Evolutionary conservation across 2,888 invertebrate genomes (phyloP).

Genomic region (Prenolepis imparis): DNA sequence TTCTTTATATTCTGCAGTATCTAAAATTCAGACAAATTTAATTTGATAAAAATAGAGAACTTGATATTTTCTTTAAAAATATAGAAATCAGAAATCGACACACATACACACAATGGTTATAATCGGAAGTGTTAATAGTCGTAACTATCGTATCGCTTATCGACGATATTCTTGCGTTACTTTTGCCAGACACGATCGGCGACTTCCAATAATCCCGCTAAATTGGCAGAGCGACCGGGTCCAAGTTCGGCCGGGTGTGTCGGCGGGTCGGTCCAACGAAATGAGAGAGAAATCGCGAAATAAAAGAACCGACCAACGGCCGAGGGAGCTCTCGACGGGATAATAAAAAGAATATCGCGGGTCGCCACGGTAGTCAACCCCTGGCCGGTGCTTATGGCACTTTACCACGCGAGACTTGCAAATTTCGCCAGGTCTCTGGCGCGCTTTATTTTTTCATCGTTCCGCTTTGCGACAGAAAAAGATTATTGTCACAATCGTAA

Average conservation of each 20-base stretch:
- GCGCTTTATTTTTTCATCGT: conserved; percentile 70
- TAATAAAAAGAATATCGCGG: conserved; percentile 72
- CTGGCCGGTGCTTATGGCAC: conserved; percentile 68
- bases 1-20: not conserved
- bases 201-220: conserved; percentile 67
- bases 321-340: conserved; percentile 59
- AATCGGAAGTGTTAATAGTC: conserved; percentile 30
- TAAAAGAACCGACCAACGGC: conserved; percentile 66
- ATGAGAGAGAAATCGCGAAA: conserved; percentile 77
- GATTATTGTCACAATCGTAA: conserved; percentile 11
- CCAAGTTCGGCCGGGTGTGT: conserved; percentile 57
- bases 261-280: conserved; percentile 64
- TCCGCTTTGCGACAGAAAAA: conserved; percentile 35
- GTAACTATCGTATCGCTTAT: conserved; percentile 33
- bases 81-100: not conserved
- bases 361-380: conserved; percentile 76
- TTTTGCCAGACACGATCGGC: conserved; percentile 47
- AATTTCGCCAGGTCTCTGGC: conserved; percentile 73
- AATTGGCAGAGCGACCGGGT: conserved; percentile 65
- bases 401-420: conserved; percentile 78
- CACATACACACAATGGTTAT: not conserved
- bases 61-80: conserved; percentile 3
- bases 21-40: not conserved
- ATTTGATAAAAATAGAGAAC: not conserved
- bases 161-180: conserved; percentile 45